Conservation (phyloP, 2,113 vertebrate species). For the Corydoras sp. region DNA sequence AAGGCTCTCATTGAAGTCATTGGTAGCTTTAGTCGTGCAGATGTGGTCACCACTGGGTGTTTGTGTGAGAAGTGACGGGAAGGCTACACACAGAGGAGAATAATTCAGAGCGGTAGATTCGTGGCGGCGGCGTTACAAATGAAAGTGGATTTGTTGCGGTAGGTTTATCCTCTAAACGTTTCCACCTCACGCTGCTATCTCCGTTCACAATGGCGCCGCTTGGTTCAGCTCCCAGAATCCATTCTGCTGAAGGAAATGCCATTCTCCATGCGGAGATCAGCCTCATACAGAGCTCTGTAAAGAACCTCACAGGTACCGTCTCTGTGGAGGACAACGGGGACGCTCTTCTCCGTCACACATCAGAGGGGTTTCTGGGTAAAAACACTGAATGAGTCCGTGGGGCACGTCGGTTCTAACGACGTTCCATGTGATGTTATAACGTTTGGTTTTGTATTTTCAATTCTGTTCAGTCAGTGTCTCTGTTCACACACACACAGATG, state of each 20-base stretch:
- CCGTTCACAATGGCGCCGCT: slow-evolving; percentile 27
- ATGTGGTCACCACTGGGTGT: too few species aligned
- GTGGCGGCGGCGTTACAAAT: slow-evolving; percentile 33
- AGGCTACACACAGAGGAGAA: slow-evolving; percentile 25
- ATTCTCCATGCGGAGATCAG: slow-evolving; percentile 34
- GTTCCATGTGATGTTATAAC: too few species aligned
- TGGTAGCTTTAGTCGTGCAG: too few species aligned
- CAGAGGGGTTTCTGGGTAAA: too few species aligned
- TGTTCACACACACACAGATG: too few species aligned
- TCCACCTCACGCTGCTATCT: slow-evolving; percentile 32
- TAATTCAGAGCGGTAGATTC: slow-evolving; percentile 32
- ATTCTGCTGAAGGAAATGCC: slow-evolving; percentile 34
- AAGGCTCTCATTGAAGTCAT: too few species aligned
- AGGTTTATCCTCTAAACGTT: slow-evolving; percentile 49
- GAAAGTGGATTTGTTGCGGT: slow-evolving; percentile 47
- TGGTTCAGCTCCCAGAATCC: slow-evolving; percentile 22
- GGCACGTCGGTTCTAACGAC: too few species aligned
- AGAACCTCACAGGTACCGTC: slow-evolving; percentile 18
- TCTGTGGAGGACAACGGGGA: neutral
- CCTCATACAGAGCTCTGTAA: slow-evolving; percentile 24
- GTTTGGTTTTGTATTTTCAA: too few species aligned
- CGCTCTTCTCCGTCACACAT: too few species aligned
- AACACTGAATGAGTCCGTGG: too few species aligned
- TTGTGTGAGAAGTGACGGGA: neutral
- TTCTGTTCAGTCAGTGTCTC: too few species aligned